These are phyloP conservation scores for Raja brachyura DNA, from an alignment of 2,113 vertebrate species.

Conservation along the genomic window DNA sequence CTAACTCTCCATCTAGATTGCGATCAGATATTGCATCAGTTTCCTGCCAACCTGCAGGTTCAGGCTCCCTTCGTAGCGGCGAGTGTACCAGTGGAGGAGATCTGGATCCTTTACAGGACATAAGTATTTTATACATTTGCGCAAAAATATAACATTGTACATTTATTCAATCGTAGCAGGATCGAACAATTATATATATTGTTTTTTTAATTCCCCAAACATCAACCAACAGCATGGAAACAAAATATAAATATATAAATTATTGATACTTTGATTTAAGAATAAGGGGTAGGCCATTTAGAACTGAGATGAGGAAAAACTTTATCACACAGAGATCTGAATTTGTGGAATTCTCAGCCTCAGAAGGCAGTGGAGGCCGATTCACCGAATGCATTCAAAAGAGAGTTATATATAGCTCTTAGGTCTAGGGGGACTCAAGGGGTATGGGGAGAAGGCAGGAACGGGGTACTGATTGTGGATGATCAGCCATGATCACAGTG, in stretches of 20 bases:
- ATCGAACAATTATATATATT: background rate
- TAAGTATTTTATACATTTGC: background rate
- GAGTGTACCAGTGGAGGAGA: constrained; percentile 56
- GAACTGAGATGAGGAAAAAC: no score
- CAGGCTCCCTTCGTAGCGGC: constrained; percentile 55
- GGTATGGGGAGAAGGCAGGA: no score
- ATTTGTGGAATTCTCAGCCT: no score
- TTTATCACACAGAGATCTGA: no score
- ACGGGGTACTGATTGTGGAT: no score
- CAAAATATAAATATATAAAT: background rate
- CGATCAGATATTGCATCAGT: constrained; percentile 46
- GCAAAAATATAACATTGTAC: background rate
- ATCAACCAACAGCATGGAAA: background rate
- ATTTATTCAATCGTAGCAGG: background rate
- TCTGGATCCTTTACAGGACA: constrained; percentile 52
- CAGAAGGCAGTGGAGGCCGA: no score
- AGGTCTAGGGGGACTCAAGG: no score
- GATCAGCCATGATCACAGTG: no score
- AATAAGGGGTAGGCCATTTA: no score
- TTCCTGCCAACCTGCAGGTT: constrained; percentile 59
- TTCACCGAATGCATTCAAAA: no score
- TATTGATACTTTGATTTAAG: background rate
- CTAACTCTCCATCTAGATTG: constrained; percentile 60
- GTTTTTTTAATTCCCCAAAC: background rate
- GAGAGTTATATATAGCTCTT: no score